Evolutionary conservation across 2,113 vertebrate genomes (phyloP), one percentile per base, ranked within the genome.

Genomic region (Tenrec ecaudatus): DNA sequence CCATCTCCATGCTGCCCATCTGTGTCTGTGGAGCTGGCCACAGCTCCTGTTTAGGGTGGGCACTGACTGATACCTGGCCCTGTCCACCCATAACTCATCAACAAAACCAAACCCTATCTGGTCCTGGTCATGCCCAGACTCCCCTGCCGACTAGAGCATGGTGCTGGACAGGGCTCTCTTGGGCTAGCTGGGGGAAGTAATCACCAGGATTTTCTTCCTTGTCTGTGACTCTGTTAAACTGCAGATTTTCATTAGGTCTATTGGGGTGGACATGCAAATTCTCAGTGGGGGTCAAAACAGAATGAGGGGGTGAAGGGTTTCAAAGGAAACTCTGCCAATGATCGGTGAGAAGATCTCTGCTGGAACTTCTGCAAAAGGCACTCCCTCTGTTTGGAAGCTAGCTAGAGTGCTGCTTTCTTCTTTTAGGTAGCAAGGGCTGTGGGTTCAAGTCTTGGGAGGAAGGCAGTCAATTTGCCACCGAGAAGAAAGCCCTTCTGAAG

Each of bases 401-500:
- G 27, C 20, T 22, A 40, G 81, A 88, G 20, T 76, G 33, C 11
- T 14, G 36, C 36, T 79, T 31, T 92, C 62, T 57, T 92, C 60
- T 57, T 73, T 82, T 25, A 20, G 76, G 47, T 31, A 29, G 10
- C 12, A 19, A 27, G 2, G 25, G 29, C 17, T 62, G 23, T 27
- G 84, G 29, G 84, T 43, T 4, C 53, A 25, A 77, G 36, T 53
- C 68, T 47, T 57, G 77, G 71, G 19, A 66, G 58, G 0, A 0
- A 40, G 53, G 57, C 1, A 22, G 38, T 38, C 69, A 14, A 40
- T 64, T 33, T 33, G 22, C 31, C 43, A 84, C 29, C 0, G 27
- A 47, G 19, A 78, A 47, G 76, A 78, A 40, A 77, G 76, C 40
- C 47, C 64, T 75, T 91, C 43, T 79, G 87, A 91, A 76, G 19